Evolutionary conservation across 1,140 invertebrate genomes (phyloP).

Genomic region (Solenopsis invicta): DNA sequence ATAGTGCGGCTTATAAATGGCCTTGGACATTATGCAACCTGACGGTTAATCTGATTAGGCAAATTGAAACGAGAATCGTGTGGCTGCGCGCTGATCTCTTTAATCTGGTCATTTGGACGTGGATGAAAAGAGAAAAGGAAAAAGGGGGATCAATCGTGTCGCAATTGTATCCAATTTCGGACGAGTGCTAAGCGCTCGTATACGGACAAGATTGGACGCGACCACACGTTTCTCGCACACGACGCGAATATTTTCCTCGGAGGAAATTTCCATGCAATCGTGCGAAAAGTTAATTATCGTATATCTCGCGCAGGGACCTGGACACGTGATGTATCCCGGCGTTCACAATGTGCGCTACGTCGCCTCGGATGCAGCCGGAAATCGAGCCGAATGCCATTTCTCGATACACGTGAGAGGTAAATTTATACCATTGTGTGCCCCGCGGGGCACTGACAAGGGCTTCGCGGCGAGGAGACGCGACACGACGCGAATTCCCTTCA

Average conservation of each 20-base stretch:
- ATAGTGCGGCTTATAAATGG: slow-evolving; percentile 39
- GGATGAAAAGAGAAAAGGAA: background rate
- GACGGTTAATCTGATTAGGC: slow-evolving; percentile 54
- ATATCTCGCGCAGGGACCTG: slow-evolving; percentile 86
- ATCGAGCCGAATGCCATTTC: slow-evolving; percentile 89
- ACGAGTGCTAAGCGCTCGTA: no score
- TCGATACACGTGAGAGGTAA: slow-evolving; percentile 89
- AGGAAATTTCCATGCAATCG: slow-evolving; percentile 37
- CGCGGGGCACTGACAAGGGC: slow-evolving; percentile 22
- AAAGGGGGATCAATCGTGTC: background rate
- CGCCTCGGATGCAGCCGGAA: slow-evolving; percentile 89
- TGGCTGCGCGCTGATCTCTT: background rate
- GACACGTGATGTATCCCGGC: slow-evolving; percentile 88
- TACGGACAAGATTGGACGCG: background rate
- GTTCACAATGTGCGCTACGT: slow-evolving; percentile 89
- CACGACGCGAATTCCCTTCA: slow-evolving; percentile 12
- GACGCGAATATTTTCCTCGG: slow-evolving; percentile 33
- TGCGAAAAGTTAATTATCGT: slow-evolving; percentile 70
- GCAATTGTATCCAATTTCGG: background rate
- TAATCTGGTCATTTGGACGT: background rate
- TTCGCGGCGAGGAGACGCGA: background rate
- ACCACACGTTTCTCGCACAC: background rate
- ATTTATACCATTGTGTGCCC: slow-evolving; percentile 66
- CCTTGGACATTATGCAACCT: slow-evolving; percentile 40
- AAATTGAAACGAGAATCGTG: slow-evolving; percentile 47